phyloP scores from a whole-genome alignment of 1,140 invertebrate species.

The Caenorhabditis tropicalis region DNA sequence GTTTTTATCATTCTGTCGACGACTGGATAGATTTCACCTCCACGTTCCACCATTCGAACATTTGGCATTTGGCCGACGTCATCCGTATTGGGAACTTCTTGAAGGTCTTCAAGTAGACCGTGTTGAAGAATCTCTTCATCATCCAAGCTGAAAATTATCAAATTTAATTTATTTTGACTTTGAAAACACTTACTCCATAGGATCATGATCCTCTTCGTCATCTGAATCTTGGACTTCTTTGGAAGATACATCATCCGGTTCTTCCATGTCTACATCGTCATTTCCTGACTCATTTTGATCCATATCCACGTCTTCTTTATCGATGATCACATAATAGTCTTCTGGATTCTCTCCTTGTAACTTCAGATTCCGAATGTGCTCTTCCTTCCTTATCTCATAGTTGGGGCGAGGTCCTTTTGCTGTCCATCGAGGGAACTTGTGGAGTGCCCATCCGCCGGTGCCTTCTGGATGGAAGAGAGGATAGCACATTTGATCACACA shows the following conservation, averaged over 20 bases:
- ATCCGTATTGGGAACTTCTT: not conserved
- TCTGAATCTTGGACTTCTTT: too few species aligned
- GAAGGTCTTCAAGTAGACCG: not conserved
- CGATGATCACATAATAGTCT: not conserved
- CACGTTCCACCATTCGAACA: not conserved
- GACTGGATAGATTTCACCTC: not conserved
- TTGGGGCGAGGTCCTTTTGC: too few species aligned
- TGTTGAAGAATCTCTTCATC: not conserved
- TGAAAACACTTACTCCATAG: too few species aligned
- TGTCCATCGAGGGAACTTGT: not conserved
- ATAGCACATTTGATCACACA: not conserved
- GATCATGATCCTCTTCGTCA: too few species aligned
- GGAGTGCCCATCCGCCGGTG: not conserved
- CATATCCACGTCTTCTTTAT: not conserved
- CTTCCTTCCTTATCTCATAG: too few species aligned
- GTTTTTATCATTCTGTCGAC: not conserved
- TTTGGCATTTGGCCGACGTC: not conserved
- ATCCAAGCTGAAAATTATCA: not conserved
- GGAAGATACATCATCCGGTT: too few species aligned
- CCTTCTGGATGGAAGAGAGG: not conserved
- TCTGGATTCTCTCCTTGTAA: not conserved
- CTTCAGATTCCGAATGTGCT: not conserved
- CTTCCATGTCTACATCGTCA: too few species aligned
- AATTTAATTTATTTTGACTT: too few species aligned
- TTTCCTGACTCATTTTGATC: too few species aligned